These are phyloP conservation scores for Trichopria drosophilae DNA, from an alignment of 2,888 invertebrate genomes.

Conservation along the genomic window DNA sequence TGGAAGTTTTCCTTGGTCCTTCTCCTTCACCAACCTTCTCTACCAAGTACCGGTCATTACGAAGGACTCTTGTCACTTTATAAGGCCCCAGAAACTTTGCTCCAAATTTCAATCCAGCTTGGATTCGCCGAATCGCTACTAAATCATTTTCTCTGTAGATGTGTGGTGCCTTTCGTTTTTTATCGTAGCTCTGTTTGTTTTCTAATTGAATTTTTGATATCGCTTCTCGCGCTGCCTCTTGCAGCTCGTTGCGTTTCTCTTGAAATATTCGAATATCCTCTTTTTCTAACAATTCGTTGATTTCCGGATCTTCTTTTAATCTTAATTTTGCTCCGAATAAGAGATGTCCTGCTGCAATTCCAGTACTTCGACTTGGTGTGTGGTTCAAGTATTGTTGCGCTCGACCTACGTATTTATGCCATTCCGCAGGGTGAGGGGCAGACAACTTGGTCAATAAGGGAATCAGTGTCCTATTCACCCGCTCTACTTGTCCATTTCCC, in stretches of 20 bases:
- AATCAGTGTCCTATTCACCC: neutral
- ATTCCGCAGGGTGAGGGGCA: constrained; percentile 8
- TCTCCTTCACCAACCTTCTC: constrained; percentile 42
- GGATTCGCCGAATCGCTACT: constrained; percentile 14
- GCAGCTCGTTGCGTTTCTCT: neutral
- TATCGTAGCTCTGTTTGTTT: constrained; percentile 22
- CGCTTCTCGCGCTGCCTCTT: neutral
- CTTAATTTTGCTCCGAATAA: constrained; percentile 21
- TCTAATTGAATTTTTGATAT: constrained; percentile 12
- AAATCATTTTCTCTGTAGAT: constrained; percentile 6
- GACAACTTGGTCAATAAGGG: constrained; percentile 3
- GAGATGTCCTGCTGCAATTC: constrained; percentile 10
- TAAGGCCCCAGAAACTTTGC: constrained; percentile 6
- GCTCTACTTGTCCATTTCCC: constrained; percentile 2
- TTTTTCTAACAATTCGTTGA: constrained; percentile 14
- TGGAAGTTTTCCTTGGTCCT: constrained; percentile 40
- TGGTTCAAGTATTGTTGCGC: constrained; percentile 25
- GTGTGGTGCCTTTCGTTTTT: constrained; percentile 9
- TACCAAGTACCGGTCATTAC: constrained; percentile 47
- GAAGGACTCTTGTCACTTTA: neutral
- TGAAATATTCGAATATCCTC: neutral
- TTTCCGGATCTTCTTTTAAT: constrained; percentile 9
- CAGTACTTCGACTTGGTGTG: constrained; percentile 12
- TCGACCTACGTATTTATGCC: constrained; percentile 16
- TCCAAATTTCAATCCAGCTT: constrained; percentile 10